These are phyloP conservation scores for Vireo altiloquus DNA, from an alignment of 2,113 vertebrate species.

Conservation along the genomic window DNA sequence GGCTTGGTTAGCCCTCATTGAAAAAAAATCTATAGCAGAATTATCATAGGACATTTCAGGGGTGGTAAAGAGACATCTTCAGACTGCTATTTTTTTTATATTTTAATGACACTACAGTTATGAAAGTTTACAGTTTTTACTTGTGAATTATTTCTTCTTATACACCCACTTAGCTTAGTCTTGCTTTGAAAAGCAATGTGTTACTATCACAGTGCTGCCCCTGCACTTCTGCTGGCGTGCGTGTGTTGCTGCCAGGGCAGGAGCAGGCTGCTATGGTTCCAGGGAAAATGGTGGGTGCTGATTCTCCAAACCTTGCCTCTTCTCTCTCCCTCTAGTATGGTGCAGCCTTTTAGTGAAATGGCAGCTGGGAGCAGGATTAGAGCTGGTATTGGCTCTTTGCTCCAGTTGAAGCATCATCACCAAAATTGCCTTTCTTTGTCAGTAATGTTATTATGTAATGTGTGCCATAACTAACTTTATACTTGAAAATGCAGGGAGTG, in stretches of 20 bases:
- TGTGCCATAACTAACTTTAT: conserved; percentile 3
- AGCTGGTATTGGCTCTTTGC: not conserved
- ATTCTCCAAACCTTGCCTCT: not conserved
- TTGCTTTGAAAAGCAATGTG: not conserved
- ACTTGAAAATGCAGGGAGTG: conserved; percentile 25
- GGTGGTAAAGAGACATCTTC: not conserved
- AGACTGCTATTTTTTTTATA: not conserved
- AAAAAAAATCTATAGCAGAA: not conserved
- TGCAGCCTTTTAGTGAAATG: not conserved
- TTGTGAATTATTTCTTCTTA: not conserved
- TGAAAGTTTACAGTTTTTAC: conserved; percentile 60
- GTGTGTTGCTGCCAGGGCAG: not conserved
- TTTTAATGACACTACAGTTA: conserved; percentile 69
- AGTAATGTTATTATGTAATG: not conserved
- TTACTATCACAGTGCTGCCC: not conserved
- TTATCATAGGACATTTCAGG: conserved; percentile 1
- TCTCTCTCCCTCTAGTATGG: not conserved
- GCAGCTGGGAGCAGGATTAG: not conserved
- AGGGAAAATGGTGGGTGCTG: not conserved
- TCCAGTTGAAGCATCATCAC: not conserved
- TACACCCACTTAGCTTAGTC: not conserved
- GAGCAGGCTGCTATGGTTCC: not conserved
- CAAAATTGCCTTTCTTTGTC: not conserved
- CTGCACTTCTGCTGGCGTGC: not conserved
- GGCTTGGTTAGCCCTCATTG: not conserved